Evolutionary conservation across 2,888 invertebrate genomes (phyloP).

Genomic region (Andrena chrysosceles): DNA sequence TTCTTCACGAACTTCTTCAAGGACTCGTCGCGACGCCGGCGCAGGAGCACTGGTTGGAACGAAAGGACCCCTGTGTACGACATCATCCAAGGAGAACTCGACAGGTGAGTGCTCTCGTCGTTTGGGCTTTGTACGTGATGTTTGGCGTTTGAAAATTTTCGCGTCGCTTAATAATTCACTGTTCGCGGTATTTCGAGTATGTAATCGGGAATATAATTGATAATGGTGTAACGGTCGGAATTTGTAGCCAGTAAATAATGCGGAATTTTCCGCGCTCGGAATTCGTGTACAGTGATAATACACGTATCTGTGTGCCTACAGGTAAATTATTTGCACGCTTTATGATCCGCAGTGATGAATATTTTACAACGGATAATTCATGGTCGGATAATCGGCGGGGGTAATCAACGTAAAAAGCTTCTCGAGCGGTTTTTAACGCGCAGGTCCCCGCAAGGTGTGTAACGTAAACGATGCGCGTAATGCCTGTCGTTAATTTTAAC

Average conservation of each 20-base stretch:
- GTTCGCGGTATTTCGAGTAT: not conserved
- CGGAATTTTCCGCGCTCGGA: not conserved
- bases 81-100: constrained; percentile 83
- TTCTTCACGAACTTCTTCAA: constrained; percentile 86
- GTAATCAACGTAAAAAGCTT: not conserved
- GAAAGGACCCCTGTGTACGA: constrained; percentile 80
- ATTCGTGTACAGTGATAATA: not conserved
- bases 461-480: not conserved
- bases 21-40: constrained; percentile 70
- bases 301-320: no score
- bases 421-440: not conserved
- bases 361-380: not conserved
- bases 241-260: not conserved
- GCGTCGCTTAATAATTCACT: not conserved
- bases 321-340: not conserved
- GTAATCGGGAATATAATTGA: not conserved
- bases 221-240: not conserved
- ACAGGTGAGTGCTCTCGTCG: constrained; percentile 72
- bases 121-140: no score
- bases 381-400: not conserved
- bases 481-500: not conserved
- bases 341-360: not conserved
- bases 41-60: constrained; percentile 61
- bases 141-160: not conserved
- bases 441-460: not conserved